phyloP scores from a whole-genome alignment of 2,113 vertebrate species.

The Neotoma lepida region DNA sequence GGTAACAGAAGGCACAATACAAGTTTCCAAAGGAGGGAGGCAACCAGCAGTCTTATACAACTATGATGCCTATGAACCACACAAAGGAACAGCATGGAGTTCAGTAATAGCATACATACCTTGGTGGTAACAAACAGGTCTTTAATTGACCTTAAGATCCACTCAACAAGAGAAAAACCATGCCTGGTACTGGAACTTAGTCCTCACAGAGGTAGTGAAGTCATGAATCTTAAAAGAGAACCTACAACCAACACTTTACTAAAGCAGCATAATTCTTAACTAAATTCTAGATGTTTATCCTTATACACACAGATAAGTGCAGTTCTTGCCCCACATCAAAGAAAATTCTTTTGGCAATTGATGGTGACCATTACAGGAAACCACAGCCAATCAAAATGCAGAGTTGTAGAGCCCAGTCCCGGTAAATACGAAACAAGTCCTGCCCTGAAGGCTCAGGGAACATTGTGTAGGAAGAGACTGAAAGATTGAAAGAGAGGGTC shows the following conservation, averaged over 20 bases:
- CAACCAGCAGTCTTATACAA: background rate
- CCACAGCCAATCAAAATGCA: background rate
- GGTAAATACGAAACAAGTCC: background rate
- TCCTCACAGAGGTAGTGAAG: background rate
- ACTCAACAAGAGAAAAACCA: background rate
- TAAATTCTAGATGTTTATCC: background rate
- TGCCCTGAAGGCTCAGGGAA: background rate
- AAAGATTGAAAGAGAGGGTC: background rate
- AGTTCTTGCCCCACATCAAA: background rate
- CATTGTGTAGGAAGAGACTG: background rate
- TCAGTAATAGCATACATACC: background rate
- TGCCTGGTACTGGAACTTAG: background rate
- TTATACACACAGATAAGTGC: background rate
- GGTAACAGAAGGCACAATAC: background rate
- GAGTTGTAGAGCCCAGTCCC: background rate
- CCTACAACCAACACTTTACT: background rate
- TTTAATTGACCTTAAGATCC: background rate
- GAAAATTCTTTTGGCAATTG: background rate
- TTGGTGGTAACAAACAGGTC: background rate
- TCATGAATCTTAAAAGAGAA: background rate
- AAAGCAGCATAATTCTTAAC: background rate
- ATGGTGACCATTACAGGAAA: background rate
- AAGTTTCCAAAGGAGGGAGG: background rate
- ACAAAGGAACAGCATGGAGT: background rate
- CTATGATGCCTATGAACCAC: background rate